Conservation (phyloP, 2,113 vertebrate species). For the human region DNA sequence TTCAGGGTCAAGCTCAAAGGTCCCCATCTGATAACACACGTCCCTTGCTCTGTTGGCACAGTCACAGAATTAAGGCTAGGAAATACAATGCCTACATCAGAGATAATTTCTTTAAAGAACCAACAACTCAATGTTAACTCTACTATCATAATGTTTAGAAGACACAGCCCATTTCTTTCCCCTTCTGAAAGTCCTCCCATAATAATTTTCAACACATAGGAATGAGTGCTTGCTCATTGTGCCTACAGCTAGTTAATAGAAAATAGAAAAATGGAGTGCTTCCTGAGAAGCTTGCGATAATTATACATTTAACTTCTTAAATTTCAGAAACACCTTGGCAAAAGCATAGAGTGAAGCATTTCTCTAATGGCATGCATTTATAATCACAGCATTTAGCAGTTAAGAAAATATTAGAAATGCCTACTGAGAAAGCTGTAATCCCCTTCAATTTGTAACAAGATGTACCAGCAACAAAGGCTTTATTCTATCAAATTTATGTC, state of each 20-base stretch:
- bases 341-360: constrained; percentile 32
- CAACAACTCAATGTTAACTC: background rate
- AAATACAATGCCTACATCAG: background rate
- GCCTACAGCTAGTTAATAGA: background rate
- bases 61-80: background rate
- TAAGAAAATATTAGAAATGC: constrained; percentile 50
- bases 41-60: background rate
- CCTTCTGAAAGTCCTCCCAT: background rate
- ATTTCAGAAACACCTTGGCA: constrained; percentile 38
- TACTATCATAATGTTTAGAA: constrained; percentile 20
- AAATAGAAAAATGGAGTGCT: constrained; percentile 23
- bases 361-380: constrained; percentile 44
- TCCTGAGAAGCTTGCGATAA: constrained; percentile 37
- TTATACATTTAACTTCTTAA: background rate
- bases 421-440: background rate
- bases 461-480: background rate
- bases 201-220: constrained; percentile 32
- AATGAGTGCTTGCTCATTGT: constrained; percentile 25
- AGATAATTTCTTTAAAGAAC: constrained; percentile 32
- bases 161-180: background rate
- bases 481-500: background rate
- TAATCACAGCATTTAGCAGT: constrained; percentile 47
- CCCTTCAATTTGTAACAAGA: constrained; percentile 41
- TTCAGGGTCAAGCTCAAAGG: constrained; percentile 8
- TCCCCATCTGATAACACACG: background rate